Percentiles rank a stretch among this genome's conserved stretches.
Conservation (phyloP, 2,888 invertebrate species). For the Muscina levida region DNA sequence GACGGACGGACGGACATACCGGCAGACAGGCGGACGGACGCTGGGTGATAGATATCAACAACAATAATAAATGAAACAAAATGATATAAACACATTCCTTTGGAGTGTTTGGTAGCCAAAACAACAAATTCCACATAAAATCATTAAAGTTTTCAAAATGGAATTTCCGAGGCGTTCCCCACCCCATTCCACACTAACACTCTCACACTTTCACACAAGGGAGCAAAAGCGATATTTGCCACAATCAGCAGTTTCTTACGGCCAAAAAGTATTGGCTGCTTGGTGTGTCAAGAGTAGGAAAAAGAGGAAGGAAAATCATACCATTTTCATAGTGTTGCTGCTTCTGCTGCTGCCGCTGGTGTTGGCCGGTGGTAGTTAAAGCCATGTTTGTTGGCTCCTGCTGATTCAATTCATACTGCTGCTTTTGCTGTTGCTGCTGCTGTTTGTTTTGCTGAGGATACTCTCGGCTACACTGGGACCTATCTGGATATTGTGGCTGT, state of each 20-base stretch:
- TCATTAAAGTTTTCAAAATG: constrained; percentile 51
- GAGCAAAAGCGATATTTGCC: constrained; percentile 28
- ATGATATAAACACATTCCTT: constrained; percentile 43
- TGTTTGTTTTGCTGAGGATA: constrained; percentile 46
- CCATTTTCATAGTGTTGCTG: constrained; percentile 29
- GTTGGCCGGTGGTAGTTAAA: constrained; percentile 52
- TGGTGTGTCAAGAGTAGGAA: no score
- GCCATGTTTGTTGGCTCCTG: constrained; percentile 61
- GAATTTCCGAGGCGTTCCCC: constrained; percentile 40
- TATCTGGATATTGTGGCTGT: constrained; percentile 49
- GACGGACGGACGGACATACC: constrained; percentile 9
- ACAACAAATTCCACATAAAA: constrained; percentile 42
- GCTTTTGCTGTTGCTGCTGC: constrained; percentile 40
- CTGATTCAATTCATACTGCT: constrained; percentile 62
- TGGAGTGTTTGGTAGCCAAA: constrained; percentile 23
- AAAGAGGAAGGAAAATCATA: constrained; percentile 34
- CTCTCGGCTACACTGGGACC: constrained; percentile 66
- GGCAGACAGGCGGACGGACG: constrained; percentile 31
- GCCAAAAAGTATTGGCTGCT: neutral
- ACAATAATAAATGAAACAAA: constrained; percentile 40
- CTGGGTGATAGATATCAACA: constrained; percentile 32
- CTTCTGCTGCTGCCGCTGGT: constrained; percentile 26
- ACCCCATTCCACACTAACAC: neutral
- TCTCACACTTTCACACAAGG: neutral
- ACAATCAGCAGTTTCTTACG: constrained; percentile 44